These are phyloP conservation scores for Dallia pectoralis DNA, from an alignment of 2,797 vertebrate species.

Conservation along the genomic window DNA sequence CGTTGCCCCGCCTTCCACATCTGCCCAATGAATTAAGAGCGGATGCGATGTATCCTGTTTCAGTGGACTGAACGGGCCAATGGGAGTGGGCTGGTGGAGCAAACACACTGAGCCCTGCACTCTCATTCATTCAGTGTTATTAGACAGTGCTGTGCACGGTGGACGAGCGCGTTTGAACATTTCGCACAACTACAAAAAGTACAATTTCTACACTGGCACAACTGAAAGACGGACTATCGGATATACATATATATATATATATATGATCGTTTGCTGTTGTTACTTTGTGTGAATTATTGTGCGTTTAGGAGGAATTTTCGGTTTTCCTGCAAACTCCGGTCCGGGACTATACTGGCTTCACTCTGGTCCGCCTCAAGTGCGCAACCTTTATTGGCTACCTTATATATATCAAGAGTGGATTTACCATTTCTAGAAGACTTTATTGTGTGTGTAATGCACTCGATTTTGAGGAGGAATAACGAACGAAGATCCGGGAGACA, in stretches of 20 bases:
- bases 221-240: background rate
- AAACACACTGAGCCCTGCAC: conserved; percentile 72
- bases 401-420: conserved; percentile 60
- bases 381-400: conserved; percentile 42
- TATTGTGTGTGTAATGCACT: conserved; percentile 45
- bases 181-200: conserved; percentile 38
- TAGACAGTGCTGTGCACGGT: conserved; percentile 62
- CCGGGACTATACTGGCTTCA: conserved; percentile 46
- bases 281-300: conserved; percentile 3
- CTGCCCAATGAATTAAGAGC: conserved; percentile 79
- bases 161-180: conserved; percentile 51
- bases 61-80: conserved; percentile 75
- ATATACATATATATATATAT: conserved; percentile 2
- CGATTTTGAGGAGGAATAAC: conserved; percentile 57
- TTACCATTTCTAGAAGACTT: conserved; percentile 54
- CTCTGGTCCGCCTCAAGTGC: conserved; percentile 51
- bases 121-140: conserved; percentile 80
- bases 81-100: conserved; percentile 69
- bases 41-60: conserved; percentile 82
- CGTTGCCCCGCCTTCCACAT: conserved; percentile 66
- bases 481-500: conserved; percentile 44
- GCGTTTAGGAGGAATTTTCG: conserved; percentile 10
- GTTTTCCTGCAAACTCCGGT: conserved; percentile 17
- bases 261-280: too few relatives aligned
- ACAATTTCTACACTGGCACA: conserved; percentile 5